phyloP scores from a whole-genome alignment of 2,888 invertebrate species.

The Athripsodes cinereus region DNA sequence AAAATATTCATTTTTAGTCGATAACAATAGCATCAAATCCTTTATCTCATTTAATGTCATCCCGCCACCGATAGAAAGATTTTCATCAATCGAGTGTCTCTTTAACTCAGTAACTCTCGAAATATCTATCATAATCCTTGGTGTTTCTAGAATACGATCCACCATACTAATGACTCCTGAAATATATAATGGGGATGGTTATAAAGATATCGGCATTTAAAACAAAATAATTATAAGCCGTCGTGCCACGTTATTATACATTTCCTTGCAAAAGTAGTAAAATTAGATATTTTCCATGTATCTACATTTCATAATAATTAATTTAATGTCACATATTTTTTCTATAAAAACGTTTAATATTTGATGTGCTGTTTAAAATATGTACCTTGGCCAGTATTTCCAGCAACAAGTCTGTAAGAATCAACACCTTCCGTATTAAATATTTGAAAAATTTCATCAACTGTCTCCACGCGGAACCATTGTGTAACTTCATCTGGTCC shows the following conservation, averaged over 20 bases:
- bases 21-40: constrained; percentile 38
- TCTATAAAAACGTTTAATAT: no score
- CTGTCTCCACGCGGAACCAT: constrained; percentile 35
- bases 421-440: constrained; percentile 40
- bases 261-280: no score
- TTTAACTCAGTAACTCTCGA: constrained; percentile 50
- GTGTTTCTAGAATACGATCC: constrained; percentile 22
- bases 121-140: constrained; percentile 55
- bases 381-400: constrained; percentile 70
- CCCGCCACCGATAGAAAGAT: constrained; percentile 53
- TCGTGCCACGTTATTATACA: no score
- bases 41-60: constrained; percentile 52
- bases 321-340: no score
- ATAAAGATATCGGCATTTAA: no score
- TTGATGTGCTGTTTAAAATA: no score
- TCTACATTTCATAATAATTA: no score
- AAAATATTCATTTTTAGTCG: constrained; percentile 47
- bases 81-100: constrained; percentile 34
- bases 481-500: constrained; percentile 34
- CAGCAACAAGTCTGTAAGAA: constrained; percentile 57
- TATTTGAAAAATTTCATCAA: constrained; percentile 4
- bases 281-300: no score
- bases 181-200: not conserved
- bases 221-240: no score
- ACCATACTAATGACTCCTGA: not conserved